Percentiles rank a stretch among this genome's conserved stretches.
phyloP scores from a whole-genome alignment of 2,888 invertebrate genomes.

The Alitta virens region DNA sequence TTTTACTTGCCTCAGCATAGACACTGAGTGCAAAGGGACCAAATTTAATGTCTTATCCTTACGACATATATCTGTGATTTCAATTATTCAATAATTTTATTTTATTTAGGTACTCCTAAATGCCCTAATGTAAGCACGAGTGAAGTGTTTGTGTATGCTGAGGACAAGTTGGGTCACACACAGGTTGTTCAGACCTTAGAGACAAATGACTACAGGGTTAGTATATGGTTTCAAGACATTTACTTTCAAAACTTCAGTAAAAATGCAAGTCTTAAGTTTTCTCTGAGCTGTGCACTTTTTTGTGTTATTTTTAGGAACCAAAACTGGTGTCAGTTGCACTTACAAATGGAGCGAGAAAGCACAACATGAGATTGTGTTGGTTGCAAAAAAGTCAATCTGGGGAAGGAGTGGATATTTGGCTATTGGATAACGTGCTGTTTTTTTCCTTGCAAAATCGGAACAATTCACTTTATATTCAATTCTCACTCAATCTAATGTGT shows the following conservation, averaged over 20 bases:
- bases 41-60: too few species aligned
- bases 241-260: too few species aligned
- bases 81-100: too few species aligned
- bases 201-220: constrained; percentile 35
- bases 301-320: constrained; percentile 34
- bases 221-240: background rate
- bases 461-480: constrained; percentile 17
- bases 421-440: constrained; percentile 41
- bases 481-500: constrained; percentile 16
- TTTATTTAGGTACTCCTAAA: background rate
- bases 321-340: constrained; percentile 41
- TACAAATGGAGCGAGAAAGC: constrained; percentile 18
- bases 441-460: background rate
- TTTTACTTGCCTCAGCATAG: too few species aligned
- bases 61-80: too few species aligned
- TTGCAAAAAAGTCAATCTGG: constrained; percentile 49
- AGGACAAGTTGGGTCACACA: constrained; percentile 39
- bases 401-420: constrained; percentile 46
- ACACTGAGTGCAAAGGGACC: too few species aligned
- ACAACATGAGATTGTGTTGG: constrained; percentile 48
- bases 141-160: constrained; percentile 39
- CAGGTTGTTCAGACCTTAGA: constrained; percentile 33
- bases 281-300: background rate
- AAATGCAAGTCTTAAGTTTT: background rate
- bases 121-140: background rate